Evolutionary conservation across 2,888 invertebrate genomes (phyloP).

Genomic region (Netelia melanura): DNA sequence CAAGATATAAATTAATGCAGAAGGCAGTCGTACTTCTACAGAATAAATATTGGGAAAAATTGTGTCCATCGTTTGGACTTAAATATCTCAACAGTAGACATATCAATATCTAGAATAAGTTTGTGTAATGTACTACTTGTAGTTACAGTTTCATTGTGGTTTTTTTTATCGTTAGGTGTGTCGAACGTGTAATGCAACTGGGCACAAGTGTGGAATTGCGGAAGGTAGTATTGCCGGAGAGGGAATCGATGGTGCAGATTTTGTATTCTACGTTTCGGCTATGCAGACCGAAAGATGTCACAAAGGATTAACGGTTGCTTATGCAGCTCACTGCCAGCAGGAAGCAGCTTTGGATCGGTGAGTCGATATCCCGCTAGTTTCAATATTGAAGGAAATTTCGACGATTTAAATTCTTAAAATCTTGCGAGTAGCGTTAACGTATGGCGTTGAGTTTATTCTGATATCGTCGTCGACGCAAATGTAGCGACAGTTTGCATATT

Average conservation of each 20-base stretch:
- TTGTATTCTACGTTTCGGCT: constrained; percentile 98
- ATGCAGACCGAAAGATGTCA: constrained; percentile 97
- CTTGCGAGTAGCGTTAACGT: too few species aligned
- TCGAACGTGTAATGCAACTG: constrained; percentile 94
- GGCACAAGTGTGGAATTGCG: constrained; percentile 91
- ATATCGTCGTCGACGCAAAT: too few species aligned
- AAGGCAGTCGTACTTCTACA: too few species aligned
- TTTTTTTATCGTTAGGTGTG: constrained; percentile 88
- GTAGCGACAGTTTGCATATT: too few species aligned
- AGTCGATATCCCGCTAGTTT: constrained; percentile 53
- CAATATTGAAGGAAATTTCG: not conserved
- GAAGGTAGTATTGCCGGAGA: constrained; percentile 86
- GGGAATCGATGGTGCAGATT: constrained; percentile 94
- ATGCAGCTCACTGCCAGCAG: constrained; percentile 99
- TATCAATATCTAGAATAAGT: too few species aligned
- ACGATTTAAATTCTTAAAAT: too few species aligned
- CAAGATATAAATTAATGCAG: too few species aligned
- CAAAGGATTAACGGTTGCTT: constrained; percentile 96
- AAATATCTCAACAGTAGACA: too few species aligned
- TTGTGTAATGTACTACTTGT: too few species aligned
- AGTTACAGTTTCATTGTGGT: not conserved
- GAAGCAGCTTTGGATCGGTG: constrained; percentile 96
- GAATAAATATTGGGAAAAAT: too few species aligned
- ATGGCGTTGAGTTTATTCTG: too few species aligned
- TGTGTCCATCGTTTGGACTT: too few species aligned